Evolutionary conservation across 2,113 vertebrate genomes (phyloP).

Genomic region (Nothoprocta perdicaria): DNA sequence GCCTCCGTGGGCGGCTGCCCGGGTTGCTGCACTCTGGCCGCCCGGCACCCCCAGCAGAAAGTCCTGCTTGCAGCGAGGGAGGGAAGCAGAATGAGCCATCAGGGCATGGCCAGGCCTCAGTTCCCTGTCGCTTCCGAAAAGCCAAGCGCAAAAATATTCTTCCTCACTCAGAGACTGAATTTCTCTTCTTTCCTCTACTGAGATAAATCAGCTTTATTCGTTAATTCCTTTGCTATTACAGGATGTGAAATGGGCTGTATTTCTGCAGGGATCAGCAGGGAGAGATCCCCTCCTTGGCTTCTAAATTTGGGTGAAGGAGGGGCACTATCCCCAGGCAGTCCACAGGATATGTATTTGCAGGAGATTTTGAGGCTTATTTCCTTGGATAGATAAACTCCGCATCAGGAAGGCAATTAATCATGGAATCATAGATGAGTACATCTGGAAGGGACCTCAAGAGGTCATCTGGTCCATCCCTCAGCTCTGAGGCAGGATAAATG

Average conservation of each 20-base stretch:
- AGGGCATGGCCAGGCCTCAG: neutral
- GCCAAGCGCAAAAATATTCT: neutral
- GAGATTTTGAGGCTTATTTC: constrained; percentile 54
- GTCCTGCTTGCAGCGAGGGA: neutral
- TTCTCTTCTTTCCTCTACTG: neutral
- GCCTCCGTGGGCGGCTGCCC: accelerated
- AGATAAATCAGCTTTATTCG: constrained; percentile 28
- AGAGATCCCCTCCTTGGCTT: neutral
- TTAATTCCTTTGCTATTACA: constrained; percentile 14
- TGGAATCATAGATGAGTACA: neutral
- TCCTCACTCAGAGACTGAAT: neutral
- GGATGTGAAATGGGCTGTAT: neutral
- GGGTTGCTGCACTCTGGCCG: too few species aligned
- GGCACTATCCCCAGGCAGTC: neutral
- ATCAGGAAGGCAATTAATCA: constrained; percentile 67
- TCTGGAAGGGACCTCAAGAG: constrained; percentile 63
- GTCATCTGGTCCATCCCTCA: constrained; percentile 49
- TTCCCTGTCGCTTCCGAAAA: neutral
- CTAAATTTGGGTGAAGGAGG: constrained; percentile 1
- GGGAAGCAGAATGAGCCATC: neutral
- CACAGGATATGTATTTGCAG: neutral
- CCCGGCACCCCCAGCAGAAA: too few species aligned
- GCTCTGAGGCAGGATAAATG: constrained; percentile 42
- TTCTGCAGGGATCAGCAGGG: neutral
- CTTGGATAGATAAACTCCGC: constrained; percentile 49